These are phyloP conservation scores for Patiria miniata DNA, from an alignment of 35 echinoderm and acorn worm genomes.

Conservation along the genomic window DNA sequence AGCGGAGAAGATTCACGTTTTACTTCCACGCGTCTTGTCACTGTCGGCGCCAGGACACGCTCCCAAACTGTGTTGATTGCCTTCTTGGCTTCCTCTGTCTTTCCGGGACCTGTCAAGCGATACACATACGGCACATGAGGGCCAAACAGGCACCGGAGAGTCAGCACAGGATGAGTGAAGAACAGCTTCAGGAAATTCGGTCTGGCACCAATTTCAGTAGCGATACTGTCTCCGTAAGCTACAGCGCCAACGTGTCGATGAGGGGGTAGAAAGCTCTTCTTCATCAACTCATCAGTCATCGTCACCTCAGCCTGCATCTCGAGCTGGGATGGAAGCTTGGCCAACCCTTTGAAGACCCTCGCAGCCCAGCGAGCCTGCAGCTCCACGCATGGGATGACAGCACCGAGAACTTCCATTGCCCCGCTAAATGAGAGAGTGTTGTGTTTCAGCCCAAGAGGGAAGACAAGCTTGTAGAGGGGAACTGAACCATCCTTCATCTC, in stretches of 20 bases:
- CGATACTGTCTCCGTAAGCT: constrained; percentile 70
- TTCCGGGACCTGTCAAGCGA: constrained; percentile 76
- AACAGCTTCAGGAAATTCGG: constrained; percentile 61
- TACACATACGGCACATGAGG: constrained; percentile 58
- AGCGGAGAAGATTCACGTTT: not conserved
- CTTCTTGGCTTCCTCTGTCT: constrained; percentile 46
- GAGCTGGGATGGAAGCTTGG: constrained; percentile 43
- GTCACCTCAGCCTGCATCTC: constrained; percentile 55
- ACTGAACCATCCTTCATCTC: constrained; percentile 49
- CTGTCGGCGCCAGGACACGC: constrained; percentile 24
- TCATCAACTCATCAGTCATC: constrained; percentile 27
- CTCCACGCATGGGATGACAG: constrained; percentile 68
- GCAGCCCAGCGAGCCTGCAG: constrained; percentile 76
- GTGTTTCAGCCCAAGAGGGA: constrained; percentile 47
- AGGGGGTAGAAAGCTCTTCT: constrained; percentile 12
- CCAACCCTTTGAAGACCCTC: constrained; percentile 57
- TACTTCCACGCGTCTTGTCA: constrained; percentile 22
- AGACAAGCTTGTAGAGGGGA: constrained; percentile 75
- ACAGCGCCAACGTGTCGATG: constrained; percentile 60
- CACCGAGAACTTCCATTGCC: constrained; percentile 37
- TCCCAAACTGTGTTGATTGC: constrained; percentile 67
- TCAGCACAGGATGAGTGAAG: constrained; percentile 49
- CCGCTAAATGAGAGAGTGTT: constrained; percentile 56
- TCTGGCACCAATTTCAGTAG: constrained; percentile 59
- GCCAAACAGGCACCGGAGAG: constrained; percentile 51